Conservation (phyloP, 2,113 vertebrate genomes). For the Zootoca vivipara region DNA sequence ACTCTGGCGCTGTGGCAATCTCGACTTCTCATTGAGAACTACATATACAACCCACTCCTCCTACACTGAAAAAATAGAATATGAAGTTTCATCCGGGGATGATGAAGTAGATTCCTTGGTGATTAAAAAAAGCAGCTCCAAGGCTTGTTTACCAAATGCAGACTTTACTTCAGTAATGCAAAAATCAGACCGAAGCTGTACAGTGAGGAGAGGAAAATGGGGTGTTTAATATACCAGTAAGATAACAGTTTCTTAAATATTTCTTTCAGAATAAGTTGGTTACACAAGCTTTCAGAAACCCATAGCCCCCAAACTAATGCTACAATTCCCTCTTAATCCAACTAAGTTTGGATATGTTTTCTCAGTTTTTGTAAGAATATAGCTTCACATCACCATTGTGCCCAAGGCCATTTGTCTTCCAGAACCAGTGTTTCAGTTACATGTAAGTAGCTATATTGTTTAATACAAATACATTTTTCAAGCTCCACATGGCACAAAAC, state of each 20-base stretch:
- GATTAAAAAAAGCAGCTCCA: not conserved
- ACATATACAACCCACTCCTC: not conserved
- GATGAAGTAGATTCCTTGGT: not conserved
- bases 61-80: not conserved
- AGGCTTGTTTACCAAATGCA: not conserved
- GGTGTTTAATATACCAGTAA: not conserved
- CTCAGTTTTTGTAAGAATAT: not conserved
- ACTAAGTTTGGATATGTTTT: not conserved
- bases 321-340: not conserved
- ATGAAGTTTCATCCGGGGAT: not conserved
- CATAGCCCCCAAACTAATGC: not conserved
- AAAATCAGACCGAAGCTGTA: not conserved
- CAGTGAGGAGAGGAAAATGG: not conserved
- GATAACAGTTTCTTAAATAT: not conserved
- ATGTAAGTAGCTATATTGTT: not conserved
- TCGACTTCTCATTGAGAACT: not conserved
- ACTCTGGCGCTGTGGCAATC: not conserved
- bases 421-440: not conserved
- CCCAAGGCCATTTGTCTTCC: not conserved
- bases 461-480: not conserved
- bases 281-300: not conserved
- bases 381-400: not conserved
- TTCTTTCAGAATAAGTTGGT: not conserved
- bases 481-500: not conserved
- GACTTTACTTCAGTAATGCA: not conserved